A percentile compares a stretch with the other conserved stretches of the same genome.
Conservation (phyloP, 2,797 vertebrate genomes). For the Poeciliopsis infans region DNA sequence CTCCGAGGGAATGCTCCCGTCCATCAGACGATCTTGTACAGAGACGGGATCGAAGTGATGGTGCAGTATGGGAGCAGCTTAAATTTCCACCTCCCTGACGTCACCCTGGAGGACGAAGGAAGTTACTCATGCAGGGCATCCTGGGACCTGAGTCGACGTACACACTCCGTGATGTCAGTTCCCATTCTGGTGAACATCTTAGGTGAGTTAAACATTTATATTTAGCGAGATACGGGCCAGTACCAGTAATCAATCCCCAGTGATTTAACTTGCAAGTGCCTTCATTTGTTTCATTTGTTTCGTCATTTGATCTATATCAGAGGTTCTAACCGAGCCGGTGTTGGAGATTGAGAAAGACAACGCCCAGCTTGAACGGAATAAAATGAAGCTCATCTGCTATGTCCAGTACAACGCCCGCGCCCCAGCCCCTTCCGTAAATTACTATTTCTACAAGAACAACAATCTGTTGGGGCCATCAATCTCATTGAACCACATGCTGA, state of each 20-base stretch:
- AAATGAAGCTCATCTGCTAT: slow-evolving; percentile 64
- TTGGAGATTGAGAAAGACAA: slow-evolving; percentile 33
- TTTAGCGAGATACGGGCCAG: background rate
- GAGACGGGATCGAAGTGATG: slow-evolving; percentile 56
- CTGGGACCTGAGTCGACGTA: slow-evolving; percentile 34
- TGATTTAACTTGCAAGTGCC: background rate
- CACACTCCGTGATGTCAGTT: slow-evolving; percentile 55
- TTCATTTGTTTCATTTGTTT: too few relatives aligned
- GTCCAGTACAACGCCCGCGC: slow-evolving; percentile 55
- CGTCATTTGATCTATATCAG: slow-evolving; percentile 40
- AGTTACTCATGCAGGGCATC: slow-evolving; percentile 75
- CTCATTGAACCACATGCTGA: slow-evolving; percentile 19
- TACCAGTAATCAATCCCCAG: background rate
- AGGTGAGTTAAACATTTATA: slow-evolving; percentile 49
- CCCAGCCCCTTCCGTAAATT: slow-evolving; percentile 50
- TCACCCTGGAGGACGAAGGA: slow-evolving; percentile 60
- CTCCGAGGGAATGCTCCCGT: slow-evolving; percentile 40
- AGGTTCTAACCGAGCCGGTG: slow-evolving; percentile 62
- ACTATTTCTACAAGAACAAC: slow-evolving; percentile 68
- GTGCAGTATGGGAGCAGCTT: slow-evolving; percentile 5
- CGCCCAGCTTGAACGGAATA: rapidly evolving
- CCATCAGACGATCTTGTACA: slow-evolving; percentile 69
- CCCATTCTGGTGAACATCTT: slow-evolving; percentile 29
- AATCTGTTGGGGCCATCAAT: slow-evolving; percentile 23
- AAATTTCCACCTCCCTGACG: slow-evolving; percentile 42